phyloP scores from a whole-genome alignment of 2,113 vertebrate species.

The Egretta garzetta region DNA sequence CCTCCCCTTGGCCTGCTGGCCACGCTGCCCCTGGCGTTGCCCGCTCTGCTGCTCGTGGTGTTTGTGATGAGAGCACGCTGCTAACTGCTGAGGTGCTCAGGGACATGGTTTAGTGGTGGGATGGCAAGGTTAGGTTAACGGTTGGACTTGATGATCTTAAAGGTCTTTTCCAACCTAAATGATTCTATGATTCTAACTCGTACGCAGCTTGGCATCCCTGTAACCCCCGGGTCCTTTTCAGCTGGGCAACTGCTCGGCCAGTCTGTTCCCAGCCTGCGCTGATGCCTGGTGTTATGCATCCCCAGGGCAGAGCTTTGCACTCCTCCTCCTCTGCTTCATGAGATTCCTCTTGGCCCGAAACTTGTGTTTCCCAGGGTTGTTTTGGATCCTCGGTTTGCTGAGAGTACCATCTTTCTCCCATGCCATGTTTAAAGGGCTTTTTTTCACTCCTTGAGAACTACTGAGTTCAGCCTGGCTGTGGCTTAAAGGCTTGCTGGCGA shows the following conservation, averaged over 20 bases:
- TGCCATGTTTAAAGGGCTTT: not conserved
- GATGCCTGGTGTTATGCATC: not conserved
- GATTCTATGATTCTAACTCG: not conserved
- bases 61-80: not conserved
- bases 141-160: no score
- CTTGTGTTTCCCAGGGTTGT: not conserved
- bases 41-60: rapidly evolving
- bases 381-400: not conserved
- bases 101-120: no score
- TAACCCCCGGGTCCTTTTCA: not conserved
- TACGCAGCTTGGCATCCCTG: not conserved
- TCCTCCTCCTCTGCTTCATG: not conserved
- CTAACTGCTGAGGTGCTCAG: not conserved
- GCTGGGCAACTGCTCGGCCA: rapidly evolving
- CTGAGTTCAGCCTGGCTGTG: not conserved
- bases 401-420: not conserved
- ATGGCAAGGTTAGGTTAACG: no score
- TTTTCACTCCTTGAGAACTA: not conserved
- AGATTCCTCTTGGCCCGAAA: not conserved
- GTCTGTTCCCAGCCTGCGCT: not conserved
- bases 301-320: not conserved
- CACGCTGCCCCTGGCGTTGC: rapidly evolving
- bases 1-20: not conserved
- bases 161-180: no score
- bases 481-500: not conserved